Base-by-base conservation (phyloP, 2,797 vertebrate species). In the Melanotaenia nigrans region DNA sequence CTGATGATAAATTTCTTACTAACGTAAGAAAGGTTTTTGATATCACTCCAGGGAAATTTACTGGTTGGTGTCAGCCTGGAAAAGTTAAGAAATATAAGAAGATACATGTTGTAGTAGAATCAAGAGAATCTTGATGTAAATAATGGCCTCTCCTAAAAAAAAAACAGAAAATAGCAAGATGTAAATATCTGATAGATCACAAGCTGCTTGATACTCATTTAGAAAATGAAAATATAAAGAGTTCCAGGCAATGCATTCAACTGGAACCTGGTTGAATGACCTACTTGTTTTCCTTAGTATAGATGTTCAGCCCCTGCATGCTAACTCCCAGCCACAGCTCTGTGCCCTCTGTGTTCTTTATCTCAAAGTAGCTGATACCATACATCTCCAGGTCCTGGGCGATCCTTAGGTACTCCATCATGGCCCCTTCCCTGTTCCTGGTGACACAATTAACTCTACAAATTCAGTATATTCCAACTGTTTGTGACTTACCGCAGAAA, bases 351-450 rank as follows among this genome's bases (percentile, higher is more conserved):
- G 96, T 97, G 88, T 99, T 99, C 92, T 98, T 99, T 88, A 99
- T 99, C 80, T 98, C 97, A 72, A 99, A 99, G 86, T 95, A 99
- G 92, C 97, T 99, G 87, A 99, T 93, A 6, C 98, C 97, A 55
- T 97, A 99, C 98, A 99, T 99, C 75, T 99, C 98, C 87, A 99
- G 91, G 85, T 99, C 98, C 90, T 99, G 98, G 30, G 97, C 92
- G 33, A 99, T 99, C 95, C 98, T 99, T 89, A 99, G 90, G 78
- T 98, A 99, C 87, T 99, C 98, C 32, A 97, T 71, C 93, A 98
- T 97, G 30, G 97, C 92, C 3, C 92, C 97, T 49, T 98, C 97
- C 86, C 98, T 99, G 71, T 55, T 68, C 30, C 47, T 13, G 42
- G 36, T 2, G 0, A 74, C 24, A 61, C 22, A 24, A 2, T 60